A percentile compares a stretch with the other conserved stretches of the same genome.
These are phyloP conservation scores for Lepeophtheirus salmonis DNA, from an alignment of 1,140 invertebrate genomes.

Conservation along the genomic window DNA sequence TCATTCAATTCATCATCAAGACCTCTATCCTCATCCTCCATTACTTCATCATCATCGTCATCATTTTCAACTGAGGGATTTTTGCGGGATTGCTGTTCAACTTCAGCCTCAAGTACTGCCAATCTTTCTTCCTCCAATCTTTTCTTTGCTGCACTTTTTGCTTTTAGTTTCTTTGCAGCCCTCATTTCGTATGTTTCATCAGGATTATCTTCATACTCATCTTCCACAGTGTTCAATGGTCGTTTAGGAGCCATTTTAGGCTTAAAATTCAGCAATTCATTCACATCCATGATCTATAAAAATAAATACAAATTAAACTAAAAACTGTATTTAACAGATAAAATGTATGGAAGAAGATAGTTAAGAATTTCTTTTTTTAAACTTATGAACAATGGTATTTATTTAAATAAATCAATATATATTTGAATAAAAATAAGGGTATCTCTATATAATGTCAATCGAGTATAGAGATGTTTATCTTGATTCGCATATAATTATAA, in stretches of 20 bases:
- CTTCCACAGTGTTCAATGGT: not conserved
- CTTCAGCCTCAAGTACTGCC: constrained; percentile 1
- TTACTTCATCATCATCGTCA: not conserved
- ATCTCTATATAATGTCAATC: too few relatives aligned
- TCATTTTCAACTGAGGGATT: not conserved
- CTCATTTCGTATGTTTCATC: constrained; percentile 1
- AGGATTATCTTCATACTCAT: not conserved
- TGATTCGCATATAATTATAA: too few relatives aligned
- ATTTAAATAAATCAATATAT: too few relatives aligned
- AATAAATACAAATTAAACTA: not conserved
- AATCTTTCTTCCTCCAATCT: constrained; percentile 1
- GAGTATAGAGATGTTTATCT: too few relatives aligned
- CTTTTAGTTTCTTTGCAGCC: not conserved
- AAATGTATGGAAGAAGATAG: not conserved
- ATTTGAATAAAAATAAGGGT: too few relatives aligned
- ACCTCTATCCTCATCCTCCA: not conserved
- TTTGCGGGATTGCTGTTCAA: too few relatives aligned
- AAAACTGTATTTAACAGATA: not conserved
- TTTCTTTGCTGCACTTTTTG: not conserved
- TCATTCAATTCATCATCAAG: constrained; percentile 57
- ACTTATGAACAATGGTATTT: too few relatives aligned
- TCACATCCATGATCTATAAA: constrained; percentile 4
- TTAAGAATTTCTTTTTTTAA: not conserved
- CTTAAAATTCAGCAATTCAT: not conserved
- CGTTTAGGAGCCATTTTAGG: not conserved